A percentile compares a stretch with the other conserved stretches of the same genome.
Evolutionary conservation across 1,140 invertebrate genomes (phyloP).

Genomic region (Tetragonula clypearis): DNA sequence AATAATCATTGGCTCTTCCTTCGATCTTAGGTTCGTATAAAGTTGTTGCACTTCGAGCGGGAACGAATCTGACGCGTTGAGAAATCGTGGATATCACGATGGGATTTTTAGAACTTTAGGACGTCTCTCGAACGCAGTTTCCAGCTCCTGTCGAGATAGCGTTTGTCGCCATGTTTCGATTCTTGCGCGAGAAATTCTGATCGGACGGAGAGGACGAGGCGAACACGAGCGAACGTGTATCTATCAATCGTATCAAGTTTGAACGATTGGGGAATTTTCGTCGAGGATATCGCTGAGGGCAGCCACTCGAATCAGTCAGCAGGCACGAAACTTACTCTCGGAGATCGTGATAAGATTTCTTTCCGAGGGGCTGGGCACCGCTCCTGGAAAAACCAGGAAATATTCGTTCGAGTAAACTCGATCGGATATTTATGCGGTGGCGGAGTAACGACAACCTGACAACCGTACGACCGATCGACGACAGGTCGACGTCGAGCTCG

Average conservation of each 20-base stretch:
- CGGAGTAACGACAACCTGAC: background rate
- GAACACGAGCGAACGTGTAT: background rate
- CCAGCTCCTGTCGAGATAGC: background rate
- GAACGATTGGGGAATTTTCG: background rate
- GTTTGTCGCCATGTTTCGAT: background rate
- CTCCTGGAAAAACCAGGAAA: background rate
- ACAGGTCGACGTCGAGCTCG: background rate
- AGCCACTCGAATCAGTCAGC: constrained; percentile 21
- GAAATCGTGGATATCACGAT: background rate
- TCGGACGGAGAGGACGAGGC: background rate
- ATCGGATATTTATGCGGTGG: constrained; percentile 36
- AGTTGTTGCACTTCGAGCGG: too few relatives aligned
- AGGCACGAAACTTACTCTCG: background rate
- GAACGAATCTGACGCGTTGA: too few relatives aligned
- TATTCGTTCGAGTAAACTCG: constrained; percentile 22
- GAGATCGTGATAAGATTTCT: constrained; percentile 35
- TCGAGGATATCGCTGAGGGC: background rate
- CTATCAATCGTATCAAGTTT: constrained; percentile 11
- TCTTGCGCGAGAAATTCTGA: background rate
- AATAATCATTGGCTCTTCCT: too few relatives aligned
- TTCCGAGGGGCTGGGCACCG: background rate
- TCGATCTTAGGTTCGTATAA: too few relatives aligned
- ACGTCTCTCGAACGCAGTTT: too few relatives aligned
- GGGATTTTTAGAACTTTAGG: background rate
- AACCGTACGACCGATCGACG: background rate